Conservation (phyloP, 2,888 invertebrate species). For the Alloplasta piceator region DNA sequence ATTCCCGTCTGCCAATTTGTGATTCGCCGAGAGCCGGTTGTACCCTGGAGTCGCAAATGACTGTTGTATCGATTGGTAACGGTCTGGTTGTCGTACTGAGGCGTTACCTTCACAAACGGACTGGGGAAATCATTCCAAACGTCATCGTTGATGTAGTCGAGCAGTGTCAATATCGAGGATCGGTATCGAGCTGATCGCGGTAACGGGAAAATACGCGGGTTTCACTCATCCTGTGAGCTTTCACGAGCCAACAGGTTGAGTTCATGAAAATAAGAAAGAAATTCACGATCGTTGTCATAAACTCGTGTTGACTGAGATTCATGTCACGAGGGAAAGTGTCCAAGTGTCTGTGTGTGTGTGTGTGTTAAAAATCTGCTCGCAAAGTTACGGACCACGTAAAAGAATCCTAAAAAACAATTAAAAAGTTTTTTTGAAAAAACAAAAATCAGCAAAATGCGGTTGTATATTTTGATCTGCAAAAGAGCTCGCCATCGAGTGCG, state of each 20-base stretch:
- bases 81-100: constrained; percentile 27
- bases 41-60: constrained; percentile 47
- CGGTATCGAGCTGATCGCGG: constrained; percentile 19
- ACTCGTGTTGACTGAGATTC: neutral
- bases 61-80: constrained; percentile 26
- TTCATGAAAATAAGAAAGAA: neutral
- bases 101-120: constrained; percentile 37
- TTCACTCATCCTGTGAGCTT: constrained; percentile 8
- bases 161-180: constrained; percentile 26
- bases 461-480: neutral
- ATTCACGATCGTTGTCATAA: neutral
- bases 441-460: neutral
- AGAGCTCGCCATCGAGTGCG: neutral
- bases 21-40: constrained; percentile 29
- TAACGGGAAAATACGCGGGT: constrained; percentile 3
- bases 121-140: constrained; percentile 31
- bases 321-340: constrained; percentile 5
- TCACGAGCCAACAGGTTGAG: neutral
- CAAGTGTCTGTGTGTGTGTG: neutral
- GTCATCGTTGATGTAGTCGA: constrained; percentile 31
- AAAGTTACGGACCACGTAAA: neutral
- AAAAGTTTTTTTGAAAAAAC: neutral
- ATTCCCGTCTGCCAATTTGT: neutral
- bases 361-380: neutral
- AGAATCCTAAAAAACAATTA: neutral